Percentiles rank a stretch among this genome's conserved stretches.
phyloP scores from a whole-genome alignment of 2,113 vertebrate species.

The Neodon shergylaensis region DNA sequence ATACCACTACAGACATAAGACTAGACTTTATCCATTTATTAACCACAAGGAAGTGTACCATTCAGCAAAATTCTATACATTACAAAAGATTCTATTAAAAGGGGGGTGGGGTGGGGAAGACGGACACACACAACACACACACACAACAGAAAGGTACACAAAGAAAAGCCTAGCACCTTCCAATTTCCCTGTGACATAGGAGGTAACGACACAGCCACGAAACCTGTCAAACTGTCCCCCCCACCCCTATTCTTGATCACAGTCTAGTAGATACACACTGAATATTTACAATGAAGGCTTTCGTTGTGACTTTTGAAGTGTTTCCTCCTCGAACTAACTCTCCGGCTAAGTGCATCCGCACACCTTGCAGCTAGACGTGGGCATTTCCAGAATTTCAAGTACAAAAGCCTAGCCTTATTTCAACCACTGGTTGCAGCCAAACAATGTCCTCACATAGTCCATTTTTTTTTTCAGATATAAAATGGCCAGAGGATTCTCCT shows the following conservation, averaged over 20 bases:
- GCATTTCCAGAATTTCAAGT: conserved; percentile 51
- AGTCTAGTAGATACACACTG: conserved; percentile 52
- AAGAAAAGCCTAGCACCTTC: conserved; percentile 81
- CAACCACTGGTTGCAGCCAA: conserved; percentile 86
- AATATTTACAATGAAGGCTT: conserved; percentile 66
- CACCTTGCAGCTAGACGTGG: conserved; percentile 59
- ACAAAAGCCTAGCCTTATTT: conserved; percentile 67
- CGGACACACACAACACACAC: not conserved
- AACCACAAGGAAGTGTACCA: conserved; percentile 87
- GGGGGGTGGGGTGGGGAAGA: conserved; percentile 16
- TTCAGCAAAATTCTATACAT: conserved; percentile 87
- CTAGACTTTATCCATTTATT: conserved; percentile 89
- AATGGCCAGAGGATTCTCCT: conserved; percentile 46
- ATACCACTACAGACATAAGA: conserved; percentile 89
- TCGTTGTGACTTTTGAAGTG: conserved; percentile 61
- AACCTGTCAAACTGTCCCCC: conserved; percentile 67
- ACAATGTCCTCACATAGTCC: conserved; percentile 45
- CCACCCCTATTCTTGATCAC: conserved; percentile 48
- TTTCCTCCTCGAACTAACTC: conserved; percentile 61
- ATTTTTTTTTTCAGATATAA: conserved; percentile 62
- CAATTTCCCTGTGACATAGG: conserved; percentile 72
- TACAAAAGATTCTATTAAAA: conserved; percentile 71
- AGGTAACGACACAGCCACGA: conserved; percentile 70
- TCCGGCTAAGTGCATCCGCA: not conserved
- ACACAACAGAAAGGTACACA: conserved; percentile 75